Conservation (phyloP, 2,113 vertebrate species). For the Siniperca chuatsi region DNA sequence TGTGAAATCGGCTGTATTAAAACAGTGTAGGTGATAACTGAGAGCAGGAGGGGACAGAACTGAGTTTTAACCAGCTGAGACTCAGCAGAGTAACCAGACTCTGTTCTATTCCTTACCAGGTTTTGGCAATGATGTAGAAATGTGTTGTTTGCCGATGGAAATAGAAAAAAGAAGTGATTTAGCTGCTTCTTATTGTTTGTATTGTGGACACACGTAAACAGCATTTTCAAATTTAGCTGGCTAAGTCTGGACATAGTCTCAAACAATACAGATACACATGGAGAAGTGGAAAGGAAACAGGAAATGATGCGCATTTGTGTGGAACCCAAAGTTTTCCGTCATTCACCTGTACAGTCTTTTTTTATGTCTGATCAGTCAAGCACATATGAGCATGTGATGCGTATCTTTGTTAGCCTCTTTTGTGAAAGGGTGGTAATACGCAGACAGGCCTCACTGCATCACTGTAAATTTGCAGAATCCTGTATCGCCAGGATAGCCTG, state of each 20-base stretch:
- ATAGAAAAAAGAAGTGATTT: neutral
- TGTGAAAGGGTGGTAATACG: neutral
- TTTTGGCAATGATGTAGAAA: conserved; percentile 1
- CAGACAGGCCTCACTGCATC: neutral
- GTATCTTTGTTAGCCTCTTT: neutral
- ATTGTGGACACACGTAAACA: neutral
- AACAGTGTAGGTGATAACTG: neutral
- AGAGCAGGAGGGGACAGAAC: neutral
- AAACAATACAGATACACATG: neutral
- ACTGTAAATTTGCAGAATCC: neutral
- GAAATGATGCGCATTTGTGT: neutral
- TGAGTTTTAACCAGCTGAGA: neutral
- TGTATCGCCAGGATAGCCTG: neutral
- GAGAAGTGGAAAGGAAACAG: neutral
- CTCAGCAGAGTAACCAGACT: neutral
- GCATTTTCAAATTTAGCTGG: neutral
- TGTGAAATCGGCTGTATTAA: too few species aligned
- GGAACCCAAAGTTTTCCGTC: neutral
- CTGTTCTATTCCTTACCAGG: neutral
- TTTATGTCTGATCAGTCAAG: neutral
- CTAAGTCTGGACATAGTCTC: neutral
- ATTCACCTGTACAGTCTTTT: neutral
- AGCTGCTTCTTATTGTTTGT: neutral
- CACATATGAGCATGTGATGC: conserved; percentile 9
- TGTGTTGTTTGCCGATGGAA: neutral